phyloP scores from a whole-genome alignment of 2,888 invertebrate genomes.

The Microdon myrmicae region DNA sequence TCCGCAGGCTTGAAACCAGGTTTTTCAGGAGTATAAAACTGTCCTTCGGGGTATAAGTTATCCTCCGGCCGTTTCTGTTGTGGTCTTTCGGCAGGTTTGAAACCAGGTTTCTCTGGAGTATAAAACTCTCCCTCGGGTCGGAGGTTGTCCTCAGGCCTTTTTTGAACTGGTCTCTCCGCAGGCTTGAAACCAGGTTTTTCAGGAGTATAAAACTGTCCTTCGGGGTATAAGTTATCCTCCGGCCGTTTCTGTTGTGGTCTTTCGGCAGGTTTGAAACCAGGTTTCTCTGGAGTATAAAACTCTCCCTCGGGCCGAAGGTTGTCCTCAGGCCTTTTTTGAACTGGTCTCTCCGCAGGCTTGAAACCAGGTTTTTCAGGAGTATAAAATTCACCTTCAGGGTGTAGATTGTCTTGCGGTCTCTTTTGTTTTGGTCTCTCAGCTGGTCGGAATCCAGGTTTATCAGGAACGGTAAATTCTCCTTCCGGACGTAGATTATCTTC shows the following conservation, averaged over 20 bases:
- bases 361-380: conserved; percentile 66
- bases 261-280: conserved; percentile 67
- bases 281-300: conserved; percentile 67
- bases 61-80: conserved; percentile 65
- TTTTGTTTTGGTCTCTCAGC: conserved; percentile 67
- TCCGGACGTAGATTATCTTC: conserved; percentile 72
- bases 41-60: conserved; percentile 71
- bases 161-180: conserved; percentile 64
- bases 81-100: conserved; percentile 65
- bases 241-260: conserved; percentile 69
- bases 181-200: conserved; percentile 61
- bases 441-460: conserved; percentile 66
- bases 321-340: conserved; percentile 67
- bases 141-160: conserved; percentile 70
- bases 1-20: conserved; percentile 69
- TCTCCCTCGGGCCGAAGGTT: conserved; percentile 73
- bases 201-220: conserved; percentile 55
- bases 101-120: conserved; percentile 61
- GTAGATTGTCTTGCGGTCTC: conserved; percentile 70
- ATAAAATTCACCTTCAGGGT: conserved; percentile 70
- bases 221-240: conserved; percentile 69
- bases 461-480: conserved; percentile 69
- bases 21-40: conserved; percentile 68
- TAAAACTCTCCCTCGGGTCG: conserved; percentile 68
- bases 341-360: conserved; percentile 66